A percentile compares a stretch with the other conserved stretches of the same genome.
Conservation (phyloP, 53 echinoderm and acorn worm species). For the Echinometra lucunter region DNA sequence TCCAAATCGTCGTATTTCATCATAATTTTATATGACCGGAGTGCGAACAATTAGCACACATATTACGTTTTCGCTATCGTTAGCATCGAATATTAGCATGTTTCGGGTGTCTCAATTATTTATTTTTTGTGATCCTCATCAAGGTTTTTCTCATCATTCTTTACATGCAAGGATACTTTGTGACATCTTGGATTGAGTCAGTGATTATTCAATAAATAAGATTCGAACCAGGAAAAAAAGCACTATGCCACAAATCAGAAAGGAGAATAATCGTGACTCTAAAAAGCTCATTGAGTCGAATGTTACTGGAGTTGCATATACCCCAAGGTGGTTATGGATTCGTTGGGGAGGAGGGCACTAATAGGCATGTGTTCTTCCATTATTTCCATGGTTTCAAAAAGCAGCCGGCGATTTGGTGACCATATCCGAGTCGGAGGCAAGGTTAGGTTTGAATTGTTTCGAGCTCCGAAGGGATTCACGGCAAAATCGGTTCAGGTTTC, state of each 20-base stretch:
- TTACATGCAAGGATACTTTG: too few relatives aligned
- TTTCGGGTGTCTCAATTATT: too few relatives aligned
- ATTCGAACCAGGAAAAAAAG: not conserved
- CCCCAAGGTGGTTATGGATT: not conserved
- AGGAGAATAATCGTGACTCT: not conserved
- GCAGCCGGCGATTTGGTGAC: not conserved
- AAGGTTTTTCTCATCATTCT: too few relatives aligned
- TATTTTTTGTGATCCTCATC: too few relatives aligned
- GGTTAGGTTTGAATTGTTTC: not conserved
- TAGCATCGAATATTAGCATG: too few relatives aligned
- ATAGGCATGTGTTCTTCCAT: not conserved
- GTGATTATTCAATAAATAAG: too few relatives aligned
- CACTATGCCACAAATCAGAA: constrained; percentile 4
- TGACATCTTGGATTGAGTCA: too few relatives aligned
- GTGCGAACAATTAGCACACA: too few relatives aligned
- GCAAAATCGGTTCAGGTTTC: not conserved
- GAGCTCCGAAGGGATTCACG: not conserved
- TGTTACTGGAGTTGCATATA: not conserved
- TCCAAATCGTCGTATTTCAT: too few relatives aligned
- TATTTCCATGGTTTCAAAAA: not conserved
- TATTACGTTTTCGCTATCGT: too few relatives aligned
- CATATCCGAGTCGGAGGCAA: not conserved
- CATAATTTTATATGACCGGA: too few relatives aligned
- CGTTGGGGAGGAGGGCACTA: not conserved
- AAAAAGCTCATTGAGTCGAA: too few relatives aligned